These are phyloP conservation scores for Peromyscus leucopus DNA, from an alignment of 2,113 vertebrate species.

Conservation along the genomic window DNA sequence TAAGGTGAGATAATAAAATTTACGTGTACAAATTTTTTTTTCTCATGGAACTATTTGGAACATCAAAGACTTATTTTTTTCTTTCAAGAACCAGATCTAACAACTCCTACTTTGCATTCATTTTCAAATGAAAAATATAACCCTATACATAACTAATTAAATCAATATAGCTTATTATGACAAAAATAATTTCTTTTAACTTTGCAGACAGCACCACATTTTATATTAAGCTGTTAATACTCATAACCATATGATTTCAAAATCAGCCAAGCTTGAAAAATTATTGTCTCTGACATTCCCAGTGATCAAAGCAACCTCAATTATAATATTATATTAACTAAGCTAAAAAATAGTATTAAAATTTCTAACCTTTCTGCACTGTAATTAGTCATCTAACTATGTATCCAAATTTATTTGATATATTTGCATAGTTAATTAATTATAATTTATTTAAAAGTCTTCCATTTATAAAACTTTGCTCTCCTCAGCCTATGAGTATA, in stretches of 20 bases:
- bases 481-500: constrained; percentile 67
- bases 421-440: constrained; percentile 83
- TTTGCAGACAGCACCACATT: constrained; percentile 60
- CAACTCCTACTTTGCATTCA: constrained; percentile 51
- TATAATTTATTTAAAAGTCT: constrained; percentile 81
- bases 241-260: constrained; percentile 74
- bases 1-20: constrained; percentile 40
- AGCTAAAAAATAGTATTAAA: constrained; percentile 77
- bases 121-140: constrained; percentile 70
- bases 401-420: constrained; percentile 79
- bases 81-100: constrained; percentile 53
- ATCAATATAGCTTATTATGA: constrained; percentile 77
- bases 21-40: background rate
- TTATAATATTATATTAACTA: constrained; percentile 83
- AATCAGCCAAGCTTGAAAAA: constrained; percentile 80
- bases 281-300: constrained; percentile 77
- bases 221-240: constrained; percentile 75
- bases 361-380: constrained; percentile 78
- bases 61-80: constrained; percentile 63
- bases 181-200: constrained; percentile 80
- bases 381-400: constrained; percentile 80
- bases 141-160: constrained; percentile 72
- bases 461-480: constrained; percentile 79
- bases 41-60: constrained; percentile 50
- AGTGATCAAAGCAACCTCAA: constrained; percentile 80